Evolutionary conservation across 2,888 invertebrate genomes (phyloP).

Genomic region (Torymus auratus): DNA sequence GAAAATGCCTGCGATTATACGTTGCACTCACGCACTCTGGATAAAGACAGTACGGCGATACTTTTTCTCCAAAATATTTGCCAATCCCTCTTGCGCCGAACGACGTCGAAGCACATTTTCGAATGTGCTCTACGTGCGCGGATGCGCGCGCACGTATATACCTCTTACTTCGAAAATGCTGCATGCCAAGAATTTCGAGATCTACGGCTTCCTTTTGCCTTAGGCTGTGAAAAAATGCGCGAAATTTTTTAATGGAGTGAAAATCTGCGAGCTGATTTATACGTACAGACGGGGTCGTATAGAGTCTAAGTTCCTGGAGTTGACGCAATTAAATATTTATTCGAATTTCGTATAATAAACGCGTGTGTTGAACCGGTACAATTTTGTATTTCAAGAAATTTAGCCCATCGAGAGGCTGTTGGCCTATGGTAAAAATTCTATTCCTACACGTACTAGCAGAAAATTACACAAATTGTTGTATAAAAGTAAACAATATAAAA

Average conservation of each 20-base stretch:
- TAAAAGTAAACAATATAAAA: too few relatives aligned
- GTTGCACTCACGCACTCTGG: background rate
- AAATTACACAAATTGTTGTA: too few relatives aligned
- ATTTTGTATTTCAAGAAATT: too few relatives aligned
- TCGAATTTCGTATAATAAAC: too few relatives aligned
- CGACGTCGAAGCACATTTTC: slow-evolving; percentile 55
- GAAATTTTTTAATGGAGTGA: slow-evolving; percentile 50
- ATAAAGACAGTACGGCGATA: background rate
- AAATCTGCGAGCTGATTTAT: slow-evolving; percentile 1
- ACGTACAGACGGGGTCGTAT: too few relatives aligned
- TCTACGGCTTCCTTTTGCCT: slow-evolving; percentile 38
- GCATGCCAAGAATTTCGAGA: slow-evolving; percentile 47
- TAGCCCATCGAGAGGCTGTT: too few relatives aligned
- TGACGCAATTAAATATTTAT: too few relatives aligned
- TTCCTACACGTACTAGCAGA: too few relatives aligned
- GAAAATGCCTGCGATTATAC: slow-evolving; percentile 9
- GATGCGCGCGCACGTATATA: slow-evolving; percentile 10
- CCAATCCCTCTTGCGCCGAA: slow-evolving; percentile 28
- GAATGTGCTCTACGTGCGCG: slow-evolving; percentile 19
- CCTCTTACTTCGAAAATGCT: slow-evolving; percentile 44
- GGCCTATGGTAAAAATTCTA: too few relatives aligned
- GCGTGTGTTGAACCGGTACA: too few relatives aligned
- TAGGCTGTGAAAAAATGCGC: slow-evolving; percentile 29
- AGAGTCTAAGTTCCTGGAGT: too few relatives aligned
- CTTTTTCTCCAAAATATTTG: slow-evolving; percentile 1